Evolutionary conservation across 2,113 vertebrate species (phyloP).

Genomic region (Mormyrus lacerda): DNA sequence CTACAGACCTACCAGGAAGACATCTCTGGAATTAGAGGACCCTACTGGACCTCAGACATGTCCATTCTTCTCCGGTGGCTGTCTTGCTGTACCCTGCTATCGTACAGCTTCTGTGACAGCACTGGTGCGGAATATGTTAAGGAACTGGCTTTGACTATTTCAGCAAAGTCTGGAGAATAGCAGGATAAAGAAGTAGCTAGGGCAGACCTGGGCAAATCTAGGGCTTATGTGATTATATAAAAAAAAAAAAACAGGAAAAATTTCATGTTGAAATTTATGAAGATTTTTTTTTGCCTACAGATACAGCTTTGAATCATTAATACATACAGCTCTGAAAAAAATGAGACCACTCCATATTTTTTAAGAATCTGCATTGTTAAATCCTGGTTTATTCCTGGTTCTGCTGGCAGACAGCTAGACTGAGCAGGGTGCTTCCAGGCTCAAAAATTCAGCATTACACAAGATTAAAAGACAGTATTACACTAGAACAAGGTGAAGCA

Average conservation of each 20-base stretch:
- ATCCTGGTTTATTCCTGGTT: too few relatives aligned
- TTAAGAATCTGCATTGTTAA: too few relatives aligned
- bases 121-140: slow-evolving; percentile 65
- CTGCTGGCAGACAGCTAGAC: too few relatives aligned
- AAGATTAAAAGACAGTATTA: too few relatives aligned
- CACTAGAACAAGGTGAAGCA: too few relatives aligned
- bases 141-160: slow-evolving; percentile 29
- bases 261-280: neutral
- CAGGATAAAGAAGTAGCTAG: neutral
- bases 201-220: neutral
- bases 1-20: neutral
- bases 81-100: slow-evolving; percentile 39
- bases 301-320: neutral
- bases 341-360: too few relatives aligned
- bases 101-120: slow-evolving; percentile 49
- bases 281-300: neutral
- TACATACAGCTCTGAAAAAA: neutral
- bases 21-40: neutral
- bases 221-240: neutral
- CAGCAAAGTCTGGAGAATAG: neutral
- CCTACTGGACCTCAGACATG: slow-evolving; percentile 27
- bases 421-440: too few relatives aligned
- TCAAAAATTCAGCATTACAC: too few relatives aligned
- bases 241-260: neutral
- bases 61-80: slow-evolving; percentile 41